A percentile compares a stretch with the other conserved stretches of the same genome.
Conservation (phyloP, 2,113 vertebrate genomes). For the Murina feae region DNA sequence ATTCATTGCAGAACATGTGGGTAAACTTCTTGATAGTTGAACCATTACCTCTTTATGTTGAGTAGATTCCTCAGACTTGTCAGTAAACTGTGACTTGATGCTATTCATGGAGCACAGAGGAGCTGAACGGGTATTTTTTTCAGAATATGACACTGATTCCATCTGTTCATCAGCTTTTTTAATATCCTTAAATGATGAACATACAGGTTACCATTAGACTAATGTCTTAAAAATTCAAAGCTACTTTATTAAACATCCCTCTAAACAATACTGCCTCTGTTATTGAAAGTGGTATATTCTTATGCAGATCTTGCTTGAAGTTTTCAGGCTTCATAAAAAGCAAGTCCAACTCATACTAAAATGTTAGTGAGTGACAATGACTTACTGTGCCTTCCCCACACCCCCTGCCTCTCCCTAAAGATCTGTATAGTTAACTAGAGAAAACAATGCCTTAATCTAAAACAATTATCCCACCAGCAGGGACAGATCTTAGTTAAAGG, state of each 20-base stretch:
- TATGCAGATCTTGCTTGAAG: neutral
- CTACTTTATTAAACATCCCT: neutral
- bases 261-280: neutral
- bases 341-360: neutral
- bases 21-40: neutral
- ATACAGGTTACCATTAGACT: neutral
- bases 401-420: neutral
- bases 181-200: constrained; percentile 61
- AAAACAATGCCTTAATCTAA: constrained; percentile 1
- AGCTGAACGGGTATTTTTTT: neutral
- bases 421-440: neutral
- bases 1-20: neutral
- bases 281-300: neutral
- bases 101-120: neutral
- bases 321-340: neutral
- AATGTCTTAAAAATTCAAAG: constrained; percentile 11
- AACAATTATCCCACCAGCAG: neutral
- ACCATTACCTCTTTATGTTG: constrained; percentile 40
- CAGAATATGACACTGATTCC: constrained; percentile 1
- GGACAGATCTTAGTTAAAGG: neutral
- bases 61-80: constrained; percentile 8
- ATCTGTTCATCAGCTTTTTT: constrained; percentile 47
- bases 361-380: neutral
- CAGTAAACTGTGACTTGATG: neutral
- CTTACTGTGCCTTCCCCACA: neutral